Conservation (phyloP, 2,888 invertebrate species). For the Habroteleia sp. region DNA sequence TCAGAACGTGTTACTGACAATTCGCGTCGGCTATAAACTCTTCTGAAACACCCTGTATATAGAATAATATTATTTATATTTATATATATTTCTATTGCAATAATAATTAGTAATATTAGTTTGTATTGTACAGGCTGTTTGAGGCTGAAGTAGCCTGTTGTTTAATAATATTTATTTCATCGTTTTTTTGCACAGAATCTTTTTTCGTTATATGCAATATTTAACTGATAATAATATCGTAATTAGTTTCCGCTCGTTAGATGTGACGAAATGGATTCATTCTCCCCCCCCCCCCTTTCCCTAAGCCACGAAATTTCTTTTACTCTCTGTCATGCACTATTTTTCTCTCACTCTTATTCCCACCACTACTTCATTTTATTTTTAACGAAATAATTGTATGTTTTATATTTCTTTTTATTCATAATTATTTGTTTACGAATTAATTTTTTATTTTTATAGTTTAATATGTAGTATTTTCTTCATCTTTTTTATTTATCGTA, state of each 20-base stretch:
- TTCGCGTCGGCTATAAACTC: conserved; percentile 76
- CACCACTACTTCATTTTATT: conserved; percentile 64
- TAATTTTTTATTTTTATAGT: conserved; percentile 75
- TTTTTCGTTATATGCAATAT: conserved; percentile 56
- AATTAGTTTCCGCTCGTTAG: conserved; percentile 68
- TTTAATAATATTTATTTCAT: conserved; percentile 71
- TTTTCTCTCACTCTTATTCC: conserved; percentile 52
- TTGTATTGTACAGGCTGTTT: conserved; percentile 79
- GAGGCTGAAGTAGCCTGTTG: conserved; percentile 72
- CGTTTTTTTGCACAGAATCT: conserved; percentile 66
- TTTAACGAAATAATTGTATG: conserved; percentile 77
- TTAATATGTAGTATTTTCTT: conserved; percentile 78
- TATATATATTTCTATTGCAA: conserved; percentile 70
- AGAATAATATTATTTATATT: conserved; percentile 63
- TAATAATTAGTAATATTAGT: conserved; percentile 80
- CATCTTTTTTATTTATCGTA: conserved; percentile 78
- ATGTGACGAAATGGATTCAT: conserved; percentile 54
- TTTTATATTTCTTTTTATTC: conserved; percentile 70
- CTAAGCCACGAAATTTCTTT: conserved; percentile 54
- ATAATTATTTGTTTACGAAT: conserved; percentile 73
- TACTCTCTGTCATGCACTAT: conserved; percentile 58
- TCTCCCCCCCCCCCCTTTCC: conserved; percentile 44
- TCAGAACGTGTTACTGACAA: conserved; percentile 68
- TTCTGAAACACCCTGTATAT: conserved; percentile 79
- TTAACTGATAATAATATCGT: conserved; percentile 62